phyloP scores from a whole-genome alignment of 1,140 invertebrate genomes.

The Formica exsecta region DNA sequence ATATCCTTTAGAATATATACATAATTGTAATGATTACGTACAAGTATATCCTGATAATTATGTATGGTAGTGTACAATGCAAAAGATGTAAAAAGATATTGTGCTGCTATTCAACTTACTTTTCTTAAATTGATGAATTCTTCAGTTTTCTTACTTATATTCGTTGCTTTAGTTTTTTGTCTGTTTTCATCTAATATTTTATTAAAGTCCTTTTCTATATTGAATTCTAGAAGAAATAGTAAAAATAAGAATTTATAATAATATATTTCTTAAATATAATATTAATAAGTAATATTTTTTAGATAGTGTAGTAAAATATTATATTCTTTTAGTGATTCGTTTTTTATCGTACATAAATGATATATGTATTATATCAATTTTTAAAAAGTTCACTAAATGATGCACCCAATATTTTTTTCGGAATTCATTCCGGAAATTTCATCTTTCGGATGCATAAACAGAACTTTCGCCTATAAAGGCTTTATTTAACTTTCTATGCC shows the following conservation, averaged over 20 bases:
- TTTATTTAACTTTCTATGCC: not conserved
- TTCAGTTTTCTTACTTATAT: not conserved
- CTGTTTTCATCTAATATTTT: not conserved
- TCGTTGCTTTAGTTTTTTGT: not conserved
- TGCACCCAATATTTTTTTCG: not conserved
- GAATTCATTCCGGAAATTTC: not conserved
- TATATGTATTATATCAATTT: not conserved
- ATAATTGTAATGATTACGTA: not conserved
- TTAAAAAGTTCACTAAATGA: not conserved
- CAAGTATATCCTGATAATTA: not conserved
- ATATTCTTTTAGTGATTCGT: not conserved
- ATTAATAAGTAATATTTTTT: not conserved
- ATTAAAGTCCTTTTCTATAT: not conserved
- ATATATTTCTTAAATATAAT: conserved; percentile 7
- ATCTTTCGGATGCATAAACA: not conserved
- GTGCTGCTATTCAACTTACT: conserved; percentile 1
- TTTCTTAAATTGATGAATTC: not conserved
- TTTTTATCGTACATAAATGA: not conserved
- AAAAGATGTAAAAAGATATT: not conserved
- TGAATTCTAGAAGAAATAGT: not conserved
- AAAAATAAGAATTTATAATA: conserved; percentile 21
- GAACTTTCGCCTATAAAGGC: not conserved
- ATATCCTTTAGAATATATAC: conserved; percentile 12
- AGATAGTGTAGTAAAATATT: not conserved
- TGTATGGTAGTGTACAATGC: not conserved